A percentile compares a stretch with the other conserved stretches of the same genome.
These are phyloP conservation scores for Hypocryptadius cinnamomeus DNA, from an alignment of 2,113 vertebrate genomes.

Conservation along the genomic window DNA sequence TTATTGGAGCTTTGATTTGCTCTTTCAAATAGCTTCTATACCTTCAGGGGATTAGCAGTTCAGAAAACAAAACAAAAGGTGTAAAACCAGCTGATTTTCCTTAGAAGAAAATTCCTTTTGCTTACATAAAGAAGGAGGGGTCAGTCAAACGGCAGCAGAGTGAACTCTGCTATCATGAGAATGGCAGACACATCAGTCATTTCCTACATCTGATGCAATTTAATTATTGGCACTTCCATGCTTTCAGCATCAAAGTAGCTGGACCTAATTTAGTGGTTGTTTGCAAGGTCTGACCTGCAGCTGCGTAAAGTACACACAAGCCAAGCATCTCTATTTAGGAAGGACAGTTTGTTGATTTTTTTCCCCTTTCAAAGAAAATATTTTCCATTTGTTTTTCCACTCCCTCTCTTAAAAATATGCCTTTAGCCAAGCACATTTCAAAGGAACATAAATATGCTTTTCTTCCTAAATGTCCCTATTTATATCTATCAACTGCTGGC, in stretches of 20 bases:
- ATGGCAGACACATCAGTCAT: constrained; percentile 21
- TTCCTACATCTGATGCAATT: constrained; percentile 20
- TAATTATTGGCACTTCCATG: constrained; percentile 42
- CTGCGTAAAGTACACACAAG: background rate
- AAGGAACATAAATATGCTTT: constrained; percentile 25
- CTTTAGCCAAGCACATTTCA: constrained; percentile 50
- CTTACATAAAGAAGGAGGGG: background rate
- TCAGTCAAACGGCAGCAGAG: background rate
- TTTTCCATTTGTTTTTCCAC: constrained; percentile 56
- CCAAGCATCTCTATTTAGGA: constrained; percentile 9
- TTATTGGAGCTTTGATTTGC: constrained; percentile 38
- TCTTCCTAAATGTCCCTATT: background rate
- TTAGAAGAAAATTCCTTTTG: constrained; percentile 20
- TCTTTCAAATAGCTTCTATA: constrained; percentile 37
- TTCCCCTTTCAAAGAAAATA: constrained; percentile 33
- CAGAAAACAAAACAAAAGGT: constrained; percentile 43
- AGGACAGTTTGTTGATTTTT: background rate
- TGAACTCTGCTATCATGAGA: background rate
- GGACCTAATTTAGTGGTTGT: constrained; percentile 42
- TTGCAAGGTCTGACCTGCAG: constrained; percentile 49
- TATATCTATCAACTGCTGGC: constrained; percentile 3
- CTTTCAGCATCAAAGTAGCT: constrained; percentile 41
- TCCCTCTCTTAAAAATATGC: constrained; percentile 49
- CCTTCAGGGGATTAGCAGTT: constrained; percentile 29
- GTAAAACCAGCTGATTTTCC: constrained; percentile 13